phyloP scores from a whole-genome alignment of 2,113 vertebrate species.

The Oncorhynchus kisutch region DNA sequence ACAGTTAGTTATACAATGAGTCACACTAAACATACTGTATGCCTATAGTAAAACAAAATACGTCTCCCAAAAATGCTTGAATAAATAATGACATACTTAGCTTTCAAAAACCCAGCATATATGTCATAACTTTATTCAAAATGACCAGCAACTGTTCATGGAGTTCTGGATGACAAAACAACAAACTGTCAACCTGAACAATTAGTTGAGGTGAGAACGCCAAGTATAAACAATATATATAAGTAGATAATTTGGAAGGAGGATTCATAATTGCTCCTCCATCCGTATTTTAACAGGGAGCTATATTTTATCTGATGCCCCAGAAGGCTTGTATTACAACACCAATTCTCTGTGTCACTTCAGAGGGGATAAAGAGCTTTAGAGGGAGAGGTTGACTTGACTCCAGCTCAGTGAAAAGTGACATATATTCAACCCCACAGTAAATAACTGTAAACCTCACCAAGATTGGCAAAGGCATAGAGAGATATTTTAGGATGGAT shows the following conservation, averaged over 20 bases:
- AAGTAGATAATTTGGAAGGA: constrained; percentile 37
- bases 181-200: constrained; percentile 14
- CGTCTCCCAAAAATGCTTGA: not conserved
- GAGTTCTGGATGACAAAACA: not conserved
- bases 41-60: not conserved
- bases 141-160: not conserved
- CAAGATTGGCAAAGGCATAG: constrained; percentile 31
- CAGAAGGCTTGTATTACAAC: not conserved
- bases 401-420: not conserved
- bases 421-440: constrained; percentile 39
- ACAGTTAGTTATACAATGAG: too few relatives aligned
- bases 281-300: too few relatives aligned
- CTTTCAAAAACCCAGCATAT: too few relatives aligned
- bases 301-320: constrained; percentile 27
- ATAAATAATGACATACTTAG: not conserved
- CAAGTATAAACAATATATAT: constrained; percentile 28
- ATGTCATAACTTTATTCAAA: constrained; percentile 56
- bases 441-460: constrained; percentile 40
- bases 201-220: constrained; percentile 31
- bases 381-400: constrained; percentile 18
- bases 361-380: constrained; percentile 20
- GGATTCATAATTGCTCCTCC: too few relatives aligned
- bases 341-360: constrained; percentile 13
- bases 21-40: too few relatives aligned
- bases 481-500: constrained; percentile 37